Conservation (phyloP, 2,888 invertebrate species). For the Athrips mouffetella region DNA sequence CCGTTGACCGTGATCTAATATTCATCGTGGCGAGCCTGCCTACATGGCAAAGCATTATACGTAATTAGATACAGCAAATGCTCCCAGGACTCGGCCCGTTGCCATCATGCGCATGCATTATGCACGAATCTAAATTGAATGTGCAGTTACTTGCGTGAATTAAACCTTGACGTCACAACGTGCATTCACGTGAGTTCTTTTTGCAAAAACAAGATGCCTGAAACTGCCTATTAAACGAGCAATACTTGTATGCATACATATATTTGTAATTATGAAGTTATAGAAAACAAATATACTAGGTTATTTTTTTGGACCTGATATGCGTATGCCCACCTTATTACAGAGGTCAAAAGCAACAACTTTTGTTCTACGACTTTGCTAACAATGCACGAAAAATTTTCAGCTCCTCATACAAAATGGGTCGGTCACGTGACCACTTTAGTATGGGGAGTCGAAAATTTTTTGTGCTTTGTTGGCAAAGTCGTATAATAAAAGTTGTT, state of each 20-base stretch:
- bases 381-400: no score
- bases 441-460: no score
- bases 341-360: no score
- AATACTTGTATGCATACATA: no score
- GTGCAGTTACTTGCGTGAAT: constrained; percentile 65
- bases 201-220: background rate
- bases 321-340: no score
- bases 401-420: no score
- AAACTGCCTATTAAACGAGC: background rate
- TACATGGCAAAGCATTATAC: constrained; percentile 72
- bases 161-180: constrained; percentile 37
- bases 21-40: constrained; percentile 66
- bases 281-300: no score
- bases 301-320: no score
- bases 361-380: no score
- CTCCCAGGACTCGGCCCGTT: constrained; percentile 46
- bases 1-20: constrained; percentile 68
- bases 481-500: no score
- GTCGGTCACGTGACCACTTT: no score
- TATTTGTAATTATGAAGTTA: background rate
- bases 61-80: constrained; percentile 75
- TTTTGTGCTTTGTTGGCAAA: no score
- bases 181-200: background rate
- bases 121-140: constrained; percentile 73
- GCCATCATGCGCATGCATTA: constrained; percentile 62